phyloP scores from a whole-genome alignment of 2,797 vertebrate species.

The Rhabdophis nuchalis region DNA sequence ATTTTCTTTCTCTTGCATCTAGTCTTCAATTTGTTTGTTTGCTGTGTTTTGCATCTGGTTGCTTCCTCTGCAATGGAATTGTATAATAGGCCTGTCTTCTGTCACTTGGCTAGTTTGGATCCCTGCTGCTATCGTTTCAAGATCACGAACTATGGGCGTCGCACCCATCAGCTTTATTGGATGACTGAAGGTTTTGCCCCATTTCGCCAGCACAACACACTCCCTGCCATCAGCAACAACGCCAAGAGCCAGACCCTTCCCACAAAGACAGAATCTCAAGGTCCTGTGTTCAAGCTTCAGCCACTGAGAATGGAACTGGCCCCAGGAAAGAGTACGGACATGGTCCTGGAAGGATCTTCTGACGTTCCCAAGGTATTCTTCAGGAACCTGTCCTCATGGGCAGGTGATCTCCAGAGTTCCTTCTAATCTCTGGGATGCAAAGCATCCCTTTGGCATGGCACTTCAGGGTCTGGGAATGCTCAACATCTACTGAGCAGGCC shows the following conservation, averaged over 20 bases:
- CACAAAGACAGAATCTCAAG: background rate
- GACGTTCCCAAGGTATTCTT: slow-evolving; percentile 72
- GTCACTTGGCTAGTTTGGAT: slow-evolving; percentile 67
- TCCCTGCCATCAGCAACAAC: background rate
- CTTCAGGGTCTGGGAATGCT: slow-evolving; percentile 32
- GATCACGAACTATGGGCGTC: slow-evolving; percentile 81
- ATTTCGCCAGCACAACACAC: slow-evolving; percentile 16
- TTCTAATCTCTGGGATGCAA: background rate
- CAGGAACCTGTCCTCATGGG: background rate
- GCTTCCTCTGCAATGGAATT: background rate
- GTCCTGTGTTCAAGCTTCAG: slow-evolving; percentile 75
- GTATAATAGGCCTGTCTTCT: background rate
- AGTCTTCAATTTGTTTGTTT: background rate
- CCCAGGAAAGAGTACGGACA: slow-evolving; percentile 72
- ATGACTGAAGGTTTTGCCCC: slow-evolving; percentile 65
- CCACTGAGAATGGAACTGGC: slow-evolving; percentile 74
- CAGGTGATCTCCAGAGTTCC: background rate
- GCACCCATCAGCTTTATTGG: slow-evolving; percentile 82
- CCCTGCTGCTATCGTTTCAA: slow-evolving; percentile 78
- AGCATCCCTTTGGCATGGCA: background rate
- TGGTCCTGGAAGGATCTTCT: slow-evolving; percentile 78
- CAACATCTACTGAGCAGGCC: slow-evolving; percentile 36
- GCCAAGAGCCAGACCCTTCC: slow-evolving; percentile 21
- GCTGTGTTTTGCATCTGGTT: background rate
- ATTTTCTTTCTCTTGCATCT: background rate